Percentiles rank a stretch among this genome's conserved stretches.
These are phyloP conservation scores for Cervus canadensis DNA, from an alignment of 2,113 vertebrate genomes.

Conservation along the genomic window DNA sequence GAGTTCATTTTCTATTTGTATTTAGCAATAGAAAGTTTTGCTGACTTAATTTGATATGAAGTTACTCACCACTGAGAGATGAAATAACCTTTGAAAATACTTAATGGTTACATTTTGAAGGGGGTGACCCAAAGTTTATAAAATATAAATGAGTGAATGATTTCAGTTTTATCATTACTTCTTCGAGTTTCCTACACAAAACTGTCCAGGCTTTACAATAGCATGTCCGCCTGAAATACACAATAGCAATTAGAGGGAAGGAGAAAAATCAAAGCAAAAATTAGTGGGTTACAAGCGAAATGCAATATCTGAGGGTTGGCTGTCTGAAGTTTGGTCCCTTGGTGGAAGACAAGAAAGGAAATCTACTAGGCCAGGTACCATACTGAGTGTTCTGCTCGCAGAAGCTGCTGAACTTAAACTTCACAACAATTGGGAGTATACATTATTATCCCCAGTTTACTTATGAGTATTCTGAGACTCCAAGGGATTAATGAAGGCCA, in stretches of 20 bases:
- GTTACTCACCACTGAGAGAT: not conserved
- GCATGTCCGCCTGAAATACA: slow-evolving; percentile 5
- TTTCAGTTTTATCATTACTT: slow-evolving; percentile 9
- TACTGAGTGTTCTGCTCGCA: not conserved
- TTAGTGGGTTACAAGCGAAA: not conserved
- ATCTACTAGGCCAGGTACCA: not conserved
- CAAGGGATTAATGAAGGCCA: not conserved
- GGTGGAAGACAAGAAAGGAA: not conserved
- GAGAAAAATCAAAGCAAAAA: slow-evolving; percentile 12
- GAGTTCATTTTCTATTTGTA: slow-evolving; percentile 13
- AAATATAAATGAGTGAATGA: not conserved
- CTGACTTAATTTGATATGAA: not conserved
- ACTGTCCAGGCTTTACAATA: not conserved
- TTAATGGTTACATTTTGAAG: not conserved
- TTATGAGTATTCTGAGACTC: not conserved
- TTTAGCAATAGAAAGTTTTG: not conserved
- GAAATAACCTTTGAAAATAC: slow-evolving; percentile 43
- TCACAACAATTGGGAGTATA: not conserved
- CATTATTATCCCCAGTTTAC: not conserved
- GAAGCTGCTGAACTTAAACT: not conserved
- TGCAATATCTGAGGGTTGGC: not conserved
- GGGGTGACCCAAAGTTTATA: not conserved
- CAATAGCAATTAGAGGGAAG: not conserved
- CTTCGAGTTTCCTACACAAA: slow-evolving; percentile 45
- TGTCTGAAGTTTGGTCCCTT: not conserved